A percentile compares a stretch with the other conserved stretches of the same genome.
These are phyloP conservation scores for Archivesica marissinica DNA, from an alignment of 1,140 invertebrate genomes.

Conservation along the genomic window DNA sequence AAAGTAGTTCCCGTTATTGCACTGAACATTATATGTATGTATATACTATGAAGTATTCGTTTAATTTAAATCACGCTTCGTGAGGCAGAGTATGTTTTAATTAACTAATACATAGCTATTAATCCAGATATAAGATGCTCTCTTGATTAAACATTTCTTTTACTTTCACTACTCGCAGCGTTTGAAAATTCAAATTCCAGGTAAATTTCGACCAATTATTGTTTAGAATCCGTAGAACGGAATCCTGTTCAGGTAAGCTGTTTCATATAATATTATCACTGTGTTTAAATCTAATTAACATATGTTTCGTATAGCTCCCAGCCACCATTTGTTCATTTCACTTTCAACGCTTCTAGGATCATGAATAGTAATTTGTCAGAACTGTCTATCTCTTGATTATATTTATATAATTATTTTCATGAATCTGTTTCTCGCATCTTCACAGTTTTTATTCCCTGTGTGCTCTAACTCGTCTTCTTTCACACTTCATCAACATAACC, in stretches of 20 bases:
- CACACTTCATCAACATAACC: neutral
- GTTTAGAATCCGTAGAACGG: neutral
- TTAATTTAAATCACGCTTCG: neutral
- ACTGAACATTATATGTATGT: neutral
- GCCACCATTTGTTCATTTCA: neutral
- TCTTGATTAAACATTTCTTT: neutral
- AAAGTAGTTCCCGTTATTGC: neutral
- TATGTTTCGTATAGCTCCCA: slow-evolving; percentile 1
- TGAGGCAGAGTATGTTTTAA: neutral
- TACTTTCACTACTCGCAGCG: slow-evolving; percentile 6
- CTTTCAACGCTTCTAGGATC: neutral
- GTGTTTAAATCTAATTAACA: slow-evolving; percentile 4
- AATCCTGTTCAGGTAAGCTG: neutral
- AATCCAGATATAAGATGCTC: neutral
- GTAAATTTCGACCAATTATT: slow-evolving; percentile 17
- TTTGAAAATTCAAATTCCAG: slow-evolving; percentile 26
- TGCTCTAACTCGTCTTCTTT: neutral
- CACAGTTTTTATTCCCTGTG: neutral
- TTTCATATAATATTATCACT: slow-evolving; percentile 28
- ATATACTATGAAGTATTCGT: neutral
- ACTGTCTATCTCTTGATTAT: neutral
- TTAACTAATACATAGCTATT: neutral
- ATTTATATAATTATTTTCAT: slow-evolving; percentile 20
- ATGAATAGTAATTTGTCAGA: slow-evolving; percentile 30
- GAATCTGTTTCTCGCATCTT: neutral